Base-by-base conservation (phyloP, 2,888 invertebrate species). In the Tachystola acroxantha region DNA sequence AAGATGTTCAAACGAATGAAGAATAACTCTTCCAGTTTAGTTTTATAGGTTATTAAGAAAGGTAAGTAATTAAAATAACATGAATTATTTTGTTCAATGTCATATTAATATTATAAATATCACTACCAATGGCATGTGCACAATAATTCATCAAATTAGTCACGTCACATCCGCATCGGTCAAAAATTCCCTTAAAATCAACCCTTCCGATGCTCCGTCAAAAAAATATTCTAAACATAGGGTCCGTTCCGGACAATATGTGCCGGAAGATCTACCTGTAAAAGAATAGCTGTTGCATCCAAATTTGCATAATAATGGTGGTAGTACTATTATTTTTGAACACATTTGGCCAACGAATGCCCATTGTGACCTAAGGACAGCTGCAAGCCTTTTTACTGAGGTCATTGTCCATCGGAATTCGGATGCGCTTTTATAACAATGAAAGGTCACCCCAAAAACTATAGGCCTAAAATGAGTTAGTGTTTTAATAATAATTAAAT, bases 221-320 rank as follows among this genome's bases (percentile, higher is more conserved):
- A 27, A 24, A 27, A 25, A 10, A 9, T 25, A 25, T 25, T 54
- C 57, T 62, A 71, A 68, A 65, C 64, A 64, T 59, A 62, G 66
- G 72, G 70, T 61, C 52, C 61, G 50, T 9, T 42, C 48, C 47
- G 64, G 66, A 65, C 65, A 66, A 52, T 55, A 55, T 43, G 59
- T 58, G 67, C 76, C 73, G 74, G 72, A 78, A 77, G 78, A 66
- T 64, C 47, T 79, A 82, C 84, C 84, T 84, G 84, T 67, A 73
- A 73, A 78, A 84, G 80, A 82, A 84, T 78, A 68, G 73, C 65
- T 54, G 66, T 64, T 57, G 64, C 62, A 53, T 55, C 45, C 31
- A 49, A 57, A 85, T 86, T 86, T 65, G 70, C 86, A 86, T 86
- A 84, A 86, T 85, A 86, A 85, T 84, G 66, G 68, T 56, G 67